These are phyloP conservation scores for Yasuhikotakia modesta DNA, from an alignment of 2,797 vertebrate genomes.

Conservation along the genomic window DNA sequence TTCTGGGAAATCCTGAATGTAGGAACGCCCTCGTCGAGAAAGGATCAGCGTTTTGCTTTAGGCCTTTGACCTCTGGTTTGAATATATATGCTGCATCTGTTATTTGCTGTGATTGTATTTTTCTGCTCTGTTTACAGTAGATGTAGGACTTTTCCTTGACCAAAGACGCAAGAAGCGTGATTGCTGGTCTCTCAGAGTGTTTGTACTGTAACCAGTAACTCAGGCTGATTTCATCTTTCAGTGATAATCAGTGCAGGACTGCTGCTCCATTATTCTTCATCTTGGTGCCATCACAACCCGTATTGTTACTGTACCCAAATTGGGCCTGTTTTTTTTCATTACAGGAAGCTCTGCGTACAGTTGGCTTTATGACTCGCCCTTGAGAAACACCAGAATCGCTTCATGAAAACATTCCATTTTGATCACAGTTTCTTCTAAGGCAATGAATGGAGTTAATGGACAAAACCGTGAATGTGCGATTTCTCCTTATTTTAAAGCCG, in stretches of 20 bases:
- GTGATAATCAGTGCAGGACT: constrained; percentile 5
- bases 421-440: constrained; percentile 13
- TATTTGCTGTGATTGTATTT: constrained; percentile 28
- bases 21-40: not conserved
- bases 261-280: not conserved
- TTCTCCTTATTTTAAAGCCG: constrained; percentile 25
- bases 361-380: constrained; percentile 33
- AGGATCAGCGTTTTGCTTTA: not conserved
- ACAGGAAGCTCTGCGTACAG: constrained; percentile 34
- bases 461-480: constrained; percentile 5
- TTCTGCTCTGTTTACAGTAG: constrained; percentile 12
- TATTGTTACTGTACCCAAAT: constrained; percentile 14
- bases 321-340: constrained; percentile 2
- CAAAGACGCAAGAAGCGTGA: constrained; percentile 46
- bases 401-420: constrained; percentile 40
- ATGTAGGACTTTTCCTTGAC: constrained; percentile 17
- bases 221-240: constrained; percentile 7
- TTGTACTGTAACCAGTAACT: constrained; percentile 28
- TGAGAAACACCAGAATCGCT: constrained; percentile 14
- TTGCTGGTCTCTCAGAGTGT: constrained; percentile 14
- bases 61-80: not conserved
- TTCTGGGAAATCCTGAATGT: not conserved
- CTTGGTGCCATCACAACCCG: constrained; percentile 15
- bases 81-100: not conserved
- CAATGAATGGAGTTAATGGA: constrained; percentile 1